A percentile compares a stretch with the other conserved stretches of the same genome.
Conservation (phyloP, 37 sponge, comb jelly and placozoan genomes). For the Sycon ciliatum region DNA sequence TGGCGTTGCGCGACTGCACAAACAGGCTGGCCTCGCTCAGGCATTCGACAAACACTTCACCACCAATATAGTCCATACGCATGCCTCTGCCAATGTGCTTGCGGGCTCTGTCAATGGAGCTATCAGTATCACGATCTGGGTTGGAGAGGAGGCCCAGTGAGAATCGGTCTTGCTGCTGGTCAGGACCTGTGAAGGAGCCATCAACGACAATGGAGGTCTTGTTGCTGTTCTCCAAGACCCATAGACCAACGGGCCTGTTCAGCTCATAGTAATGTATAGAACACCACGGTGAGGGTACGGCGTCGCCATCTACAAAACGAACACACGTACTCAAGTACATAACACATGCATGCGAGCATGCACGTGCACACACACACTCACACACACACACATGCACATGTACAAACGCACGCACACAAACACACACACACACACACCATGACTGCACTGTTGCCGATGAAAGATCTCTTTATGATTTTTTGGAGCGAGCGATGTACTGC, state of each 20-base stretch:
- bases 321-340: too few relatives aligned
- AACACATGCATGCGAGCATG: too few relatives aligned
- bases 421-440: too few relatives aligned
- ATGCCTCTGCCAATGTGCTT: constrained; percentile 94
- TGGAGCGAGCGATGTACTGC: too few relatives aligned
- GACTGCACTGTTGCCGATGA: too few relatives aligned
- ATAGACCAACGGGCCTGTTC: constrained; percentile 90
- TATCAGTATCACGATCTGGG: constrained; percentile 86
- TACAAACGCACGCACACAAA: too few relatives aligned
- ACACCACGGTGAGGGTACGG: too few relatives aligned
- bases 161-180: constrained; percentile 78
- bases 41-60: constrained; percentile 92
- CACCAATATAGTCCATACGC: constrained; percentile 84
- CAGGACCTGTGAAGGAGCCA: constrained; percentile 96
- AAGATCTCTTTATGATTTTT: too few relatives aligned
- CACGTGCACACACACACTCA: too few relatives aligned
- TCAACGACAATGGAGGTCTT: constrained; percentile 70
- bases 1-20: constrained; percentile 90
- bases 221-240: constrained; percentile 69
- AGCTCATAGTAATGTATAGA: constrained; percentile 93
- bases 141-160: constrained; percentile 94
- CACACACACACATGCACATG: too few relatives aligned
- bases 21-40: constrained; percentile 83
- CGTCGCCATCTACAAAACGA: too few relatives aligned
- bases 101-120: constrained; percentile 89